A percentile compares a stretch with the other conserved stretches of the same genome.
Evolutionary conservation across 2,113 vertebrate species (phyloP).

Genomic region (Uropsilus gracilis): DNA sequence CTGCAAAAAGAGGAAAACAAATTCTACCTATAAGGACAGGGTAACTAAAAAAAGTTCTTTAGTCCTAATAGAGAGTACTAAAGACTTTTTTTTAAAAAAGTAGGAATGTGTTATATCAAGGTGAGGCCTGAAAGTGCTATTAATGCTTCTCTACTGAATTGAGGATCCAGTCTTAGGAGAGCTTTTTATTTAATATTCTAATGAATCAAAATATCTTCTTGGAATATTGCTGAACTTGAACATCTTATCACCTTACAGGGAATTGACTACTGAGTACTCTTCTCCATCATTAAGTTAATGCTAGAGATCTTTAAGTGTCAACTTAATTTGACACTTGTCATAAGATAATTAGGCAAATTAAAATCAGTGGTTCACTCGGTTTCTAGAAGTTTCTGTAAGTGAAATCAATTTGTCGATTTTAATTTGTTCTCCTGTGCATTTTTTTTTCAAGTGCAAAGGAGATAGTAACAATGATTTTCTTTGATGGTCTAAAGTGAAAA

Average conservation of each 20-base stretch:
- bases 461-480: slow-evolving; percentile 52
- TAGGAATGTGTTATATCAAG: neutral
- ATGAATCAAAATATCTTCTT: slow-evolving; percentile 70
- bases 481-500: slow-evolving; percentile 30
- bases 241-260: slow-evolving; percentile 65
- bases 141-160: neutral
- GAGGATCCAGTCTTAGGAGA: slow-evolving; percentile 10
- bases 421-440: slow-evolving; percentile 64
- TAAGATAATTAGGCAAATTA: slow-evolving; percentile 79
- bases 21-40: neutral
- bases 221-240: slow-evolving; percentile 51
- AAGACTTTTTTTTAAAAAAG: slow-evolving; percentile 52
- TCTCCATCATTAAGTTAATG: slow-evolving; percentile 71
- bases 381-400: slow-evolving; percentile 65
- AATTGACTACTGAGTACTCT: slow-evolving; percentile 51
- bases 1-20: neutral
- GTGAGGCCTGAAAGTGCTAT: neutral
- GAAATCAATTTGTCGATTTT: slow-evolving; percentile 70
- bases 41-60: neutral
- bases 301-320: slow-evolving; percentile 68
- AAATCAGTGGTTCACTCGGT: slow-evolving; percentile 61
- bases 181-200: slow-evolving; percentile 75
- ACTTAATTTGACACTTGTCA: slow-evolving; percentile 78
- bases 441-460: slow-evolving; percentile 23
- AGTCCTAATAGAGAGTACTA: neutral